Evolutionary conservation across 2,113 vertebrate species (phyloP), one percentile per base, ranked within the genome.

Genomic region (Carassius auratus): DNA sequence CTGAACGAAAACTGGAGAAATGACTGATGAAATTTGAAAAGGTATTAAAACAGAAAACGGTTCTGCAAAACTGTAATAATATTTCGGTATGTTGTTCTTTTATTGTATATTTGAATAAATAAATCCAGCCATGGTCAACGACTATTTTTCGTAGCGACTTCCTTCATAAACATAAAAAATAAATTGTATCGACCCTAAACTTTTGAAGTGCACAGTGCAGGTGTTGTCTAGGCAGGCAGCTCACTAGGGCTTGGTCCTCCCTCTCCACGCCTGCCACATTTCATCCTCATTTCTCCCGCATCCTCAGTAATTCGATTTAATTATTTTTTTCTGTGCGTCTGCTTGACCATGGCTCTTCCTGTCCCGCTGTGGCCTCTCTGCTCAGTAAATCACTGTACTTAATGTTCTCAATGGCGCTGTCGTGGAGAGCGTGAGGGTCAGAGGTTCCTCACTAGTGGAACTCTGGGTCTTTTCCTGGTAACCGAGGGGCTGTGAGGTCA

Each of bases 391-490:
- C 42, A 83, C 80, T 14, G 64, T 13, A 55, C 80, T 64, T 64
- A 15, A 33, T 69, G 80, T 66, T 50, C 80, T 81, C 80, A 81
- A 81, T 55, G 50, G 36, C 2, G 3, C 81, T 55, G 81, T 73
- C 68, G 26, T 83, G 81, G 81, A 57, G 48, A 71, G 30, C 33
- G 5, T 71, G 81, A 73, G 66, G 80, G 80, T 82, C 80, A 82
- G 42, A 10, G 80, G 64, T 82, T 66, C 59, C 78, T 48, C 59
- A 48, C 78, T 13, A 66, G 78, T 30, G 30, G 75, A 78, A 69
- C 75, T 85, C 75, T 15, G 1, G 62, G 84, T 64, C 33, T 79
- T 80, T 85, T 85, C 84, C 64, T 79, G 33, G 76, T 59, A 86
- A 52, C 77, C 38, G 42, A 45, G 69, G 68, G 52, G 13, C 42